Percentiles rank a stretch among this genome's conserved stretches.
These are phyloP conservation scores for Sinonovacula constricta DNA, from an alignment of 1,140 invertebrate species.

Conservation along the genomic window DNA sequence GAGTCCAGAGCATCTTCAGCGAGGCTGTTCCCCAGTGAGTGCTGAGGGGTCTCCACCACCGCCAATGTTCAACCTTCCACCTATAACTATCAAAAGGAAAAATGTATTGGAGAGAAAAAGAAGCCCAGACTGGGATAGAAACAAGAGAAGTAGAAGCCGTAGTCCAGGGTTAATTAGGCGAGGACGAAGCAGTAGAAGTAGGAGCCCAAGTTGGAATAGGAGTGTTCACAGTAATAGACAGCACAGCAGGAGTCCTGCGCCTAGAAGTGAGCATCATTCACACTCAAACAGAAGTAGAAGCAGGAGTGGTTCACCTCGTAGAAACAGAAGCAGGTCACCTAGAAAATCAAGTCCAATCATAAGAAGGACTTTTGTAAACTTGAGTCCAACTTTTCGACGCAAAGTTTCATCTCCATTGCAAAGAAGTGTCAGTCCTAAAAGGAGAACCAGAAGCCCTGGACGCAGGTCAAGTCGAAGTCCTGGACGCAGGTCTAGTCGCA, in stretches of 20 bases:
- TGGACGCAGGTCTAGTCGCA: conserved; percentile 1
- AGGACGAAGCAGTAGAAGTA: conserved; percentile 2
- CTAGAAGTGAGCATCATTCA: background rate
- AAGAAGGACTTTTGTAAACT: background rate
- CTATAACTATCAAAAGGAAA: conserved; percentile 45
- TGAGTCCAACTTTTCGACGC: background rate
- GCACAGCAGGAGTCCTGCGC: conserved; percentile 3
- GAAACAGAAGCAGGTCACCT: background rate
- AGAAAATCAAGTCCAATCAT: conserved; percentile 15
- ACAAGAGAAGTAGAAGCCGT: conserved; percentile 16
- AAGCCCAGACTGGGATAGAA: conserved; percentile 40
- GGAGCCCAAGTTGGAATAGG: conserved; percentile 46
- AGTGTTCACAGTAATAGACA: conserved; percentile 7
- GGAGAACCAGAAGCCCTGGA: conserved; percentile 8
- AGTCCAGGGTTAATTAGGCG: conserved; percentile 12
- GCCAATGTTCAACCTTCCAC: conserved; percentile 46
- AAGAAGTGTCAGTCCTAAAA: conserved; percentile 21
- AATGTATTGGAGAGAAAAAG: conserved; percentile 9
- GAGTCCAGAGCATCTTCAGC: conserved; percentile 22
- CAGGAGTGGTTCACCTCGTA: background rate
- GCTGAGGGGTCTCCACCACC: conserved; percentile 40
- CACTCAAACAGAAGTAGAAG: background rate
- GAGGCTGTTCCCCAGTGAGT: conserved; percentile 46
- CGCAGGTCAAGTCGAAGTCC: background rate
- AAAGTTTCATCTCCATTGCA: background rate